A percentile compares a stretch with the other conserved stretches of the same genome.
Evolutionary conservation across 2,888 invertebrate genomes (phyloP).

Genomic region (Escarpia spicata): DNA sequence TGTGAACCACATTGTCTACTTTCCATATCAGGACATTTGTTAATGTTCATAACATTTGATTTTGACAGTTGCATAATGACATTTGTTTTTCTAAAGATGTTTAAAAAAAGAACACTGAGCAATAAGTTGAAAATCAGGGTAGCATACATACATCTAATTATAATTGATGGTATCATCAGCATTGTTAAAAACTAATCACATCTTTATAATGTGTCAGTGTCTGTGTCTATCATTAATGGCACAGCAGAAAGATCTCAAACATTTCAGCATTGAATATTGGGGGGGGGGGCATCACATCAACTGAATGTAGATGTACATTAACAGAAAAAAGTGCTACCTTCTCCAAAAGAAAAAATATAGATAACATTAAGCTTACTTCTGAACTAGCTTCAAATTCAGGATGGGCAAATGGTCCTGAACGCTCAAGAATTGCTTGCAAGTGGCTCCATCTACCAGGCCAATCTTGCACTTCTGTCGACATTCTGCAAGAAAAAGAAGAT

Average conservation of each 20-base stretch:
- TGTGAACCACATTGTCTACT: not conserved
- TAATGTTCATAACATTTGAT: not conserved
- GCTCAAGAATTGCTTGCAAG: conserved; percentile 84
- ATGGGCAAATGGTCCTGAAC: conserved; percentile 92
- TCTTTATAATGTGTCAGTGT: not conserved
- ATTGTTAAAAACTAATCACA: no score
- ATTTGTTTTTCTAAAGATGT: not conserved
- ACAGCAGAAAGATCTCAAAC: not conserved
- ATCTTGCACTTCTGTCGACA: conserved; percentile 8
- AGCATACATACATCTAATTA: no score
- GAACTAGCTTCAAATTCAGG: conserved; percentile 89
- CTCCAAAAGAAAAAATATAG: not conserved
- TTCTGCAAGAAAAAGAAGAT: not conserved
- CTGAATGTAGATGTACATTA: not conserved
- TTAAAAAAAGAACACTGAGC: no score
- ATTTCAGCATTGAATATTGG: not conserved
- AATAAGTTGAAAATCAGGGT: no score
- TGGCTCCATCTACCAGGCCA: conserved; percentile 77
- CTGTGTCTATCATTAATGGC: not conserved
- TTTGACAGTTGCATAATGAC: no score
- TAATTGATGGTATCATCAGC: no score
- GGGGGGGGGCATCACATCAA: not conserved
- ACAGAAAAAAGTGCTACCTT: not conserved
- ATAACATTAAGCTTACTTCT: conserved; percentile 67
- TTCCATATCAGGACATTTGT: not conserved